Evolutionary conservation across 2,797 vertebrate genomes (phyloP), one percentile per base, ranked within the genome.

Genomic region (Takifugu ocellatus): DNA sequence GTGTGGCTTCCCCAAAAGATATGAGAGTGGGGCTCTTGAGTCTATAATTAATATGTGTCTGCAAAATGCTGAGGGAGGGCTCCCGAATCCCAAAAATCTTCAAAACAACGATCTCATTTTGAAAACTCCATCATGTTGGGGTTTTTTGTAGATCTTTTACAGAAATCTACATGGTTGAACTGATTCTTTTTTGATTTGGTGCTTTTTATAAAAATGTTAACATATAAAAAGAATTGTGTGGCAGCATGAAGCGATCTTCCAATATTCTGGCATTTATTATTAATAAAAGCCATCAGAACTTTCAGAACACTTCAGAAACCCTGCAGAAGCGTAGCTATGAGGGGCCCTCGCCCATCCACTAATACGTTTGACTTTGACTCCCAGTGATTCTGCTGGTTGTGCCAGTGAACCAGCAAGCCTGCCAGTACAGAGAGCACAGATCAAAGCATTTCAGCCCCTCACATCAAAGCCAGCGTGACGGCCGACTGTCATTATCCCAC

Each of bases 371-470:
- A 82, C 82, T 79, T 85, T 83, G 70, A 72, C 78, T 82, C 51
- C 72, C 68, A 55, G 69, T 74, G 77, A 74, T 74, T 70, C 56
- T 67, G 56, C 59, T 45, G 44, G 66, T 75, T 55, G 56, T 67
- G 79, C 61, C 77, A 82, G 70, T 60, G 45, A 61, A 66, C 63
- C 63, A 63, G 58, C 43, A 14, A 56, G 68, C 63, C 59, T 66
- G 61, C 70, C 74, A 77, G 73, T 65, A 7, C 74, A 65, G 66
- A 68, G 69, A 77, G 71, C 73, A 46, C 56, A 69, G 78, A 84
- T 86, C 77, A 84, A 84, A 85, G 81, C 63, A 66, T 66, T 63
- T 68, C 70, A 82, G 78, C 67, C 82, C 75, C 80, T 82, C 78
- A 73, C 59, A 59, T 66, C 56, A 66, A 74, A 79, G 73, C 64